These are phyloP conservation scores for Acanthacorydalis orientalis DNA, from an alignment of 2,888 invertebrate species.

Conservation along the genomic window DNA sequence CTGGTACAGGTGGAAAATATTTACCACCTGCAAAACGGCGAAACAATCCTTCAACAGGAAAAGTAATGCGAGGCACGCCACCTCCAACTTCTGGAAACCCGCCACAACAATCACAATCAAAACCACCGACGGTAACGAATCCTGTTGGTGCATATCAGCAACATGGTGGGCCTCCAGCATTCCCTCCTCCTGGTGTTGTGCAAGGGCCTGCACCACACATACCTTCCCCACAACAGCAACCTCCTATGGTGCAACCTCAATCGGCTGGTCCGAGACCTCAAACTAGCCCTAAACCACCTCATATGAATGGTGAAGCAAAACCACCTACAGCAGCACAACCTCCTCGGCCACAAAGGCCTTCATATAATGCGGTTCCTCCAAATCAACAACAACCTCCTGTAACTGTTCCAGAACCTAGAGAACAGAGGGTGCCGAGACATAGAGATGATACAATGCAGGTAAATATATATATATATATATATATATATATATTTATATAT, in stretches of 20 bases:
- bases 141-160: not conserved
- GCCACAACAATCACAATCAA: conserved; percentile 12
- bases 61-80: conserved; percentile 45
- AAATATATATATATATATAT: too few relatives aligned
- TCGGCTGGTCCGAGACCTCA: conserved; percentile 9
- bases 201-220: conserved; percentile 11
- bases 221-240: conserved; percentile 7
- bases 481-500: too few relatives aligned
- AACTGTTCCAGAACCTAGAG: conserved; percentile 9
- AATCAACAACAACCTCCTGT: conserved; percentile 3
- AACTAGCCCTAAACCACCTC: conserved; percentile 10
- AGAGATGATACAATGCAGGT: conserved; percentile 18
- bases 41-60: conserved; percentile 38
- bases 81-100: conserved; percentile 28
- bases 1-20: conserved; percentile 38
- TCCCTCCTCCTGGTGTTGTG: conserved; percentile 10
- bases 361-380: not conserved
- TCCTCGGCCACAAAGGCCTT: conserved; percentile 9
- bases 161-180: conserved; percentile 9
- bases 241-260: conserved; percentile 7
- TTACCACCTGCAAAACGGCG: conserved; percentile 68
- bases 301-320: conserved; percentile 12
- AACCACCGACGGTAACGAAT: not conserved
- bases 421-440: conserved; percentile 12
- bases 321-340: conserved; percentile 14